Base-by-base conservation (phyloP, 2,113 vertebrate species). In the Phodopus roborovskii region DNA sequence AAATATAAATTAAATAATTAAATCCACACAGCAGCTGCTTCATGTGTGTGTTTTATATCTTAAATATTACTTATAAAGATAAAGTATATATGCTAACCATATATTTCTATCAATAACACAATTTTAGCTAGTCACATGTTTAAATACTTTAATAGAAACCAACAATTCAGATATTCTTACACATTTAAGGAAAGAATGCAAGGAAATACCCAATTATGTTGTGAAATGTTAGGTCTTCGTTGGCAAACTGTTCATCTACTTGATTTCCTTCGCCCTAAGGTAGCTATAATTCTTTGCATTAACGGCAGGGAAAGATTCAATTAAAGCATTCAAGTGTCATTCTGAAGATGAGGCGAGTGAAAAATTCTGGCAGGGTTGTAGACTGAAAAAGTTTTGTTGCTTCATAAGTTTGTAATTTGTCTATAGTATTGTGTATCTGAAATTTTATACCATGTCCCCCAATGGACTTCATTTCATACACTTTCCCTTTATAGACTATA, bases 71-170 rank as follows among this genome's bases (percentile, higher is more conserved):
- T 77, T 78, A n/a, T 4, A 50, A 4, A 39, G 26, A 77, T 30
- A n/a, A n/a, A n/a, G n/a, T n/a, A n/a, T n/a, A n/a, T n/a, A 13
- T 89, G 87, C 73, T n/a, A 42, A 30, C 79, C 17, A 70, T 30
- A 1, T n/a, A 0, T 45, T 70, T 22, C n/a, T 11, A 83, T 50
- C 60, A 70, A 85, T 60, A 85, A 0, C 36, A 10, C 73, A 90
- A 19, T 90, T 90, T 90, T 90, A 84, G 7, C 62, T 60, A 50
- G 95, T 86, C 13, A 62, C 19, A 0, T n/a, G 62, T 68, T 83
- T 82, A 39, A 90, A 89, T 91, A 96, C 45, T 64, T 70, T 73
- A 26, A 81, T 58, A n/a, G 33, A 94, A 85, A 56, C 30, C 12
- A 33, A 92, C 92, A 58, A 78, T 50, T 62, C 45, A 71, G 33